These are phyloP conservation scores for Epistrophe eligans DNA, from an alignment of 2,888 invertebrate species.

Conservation along the genomic window DNA sequence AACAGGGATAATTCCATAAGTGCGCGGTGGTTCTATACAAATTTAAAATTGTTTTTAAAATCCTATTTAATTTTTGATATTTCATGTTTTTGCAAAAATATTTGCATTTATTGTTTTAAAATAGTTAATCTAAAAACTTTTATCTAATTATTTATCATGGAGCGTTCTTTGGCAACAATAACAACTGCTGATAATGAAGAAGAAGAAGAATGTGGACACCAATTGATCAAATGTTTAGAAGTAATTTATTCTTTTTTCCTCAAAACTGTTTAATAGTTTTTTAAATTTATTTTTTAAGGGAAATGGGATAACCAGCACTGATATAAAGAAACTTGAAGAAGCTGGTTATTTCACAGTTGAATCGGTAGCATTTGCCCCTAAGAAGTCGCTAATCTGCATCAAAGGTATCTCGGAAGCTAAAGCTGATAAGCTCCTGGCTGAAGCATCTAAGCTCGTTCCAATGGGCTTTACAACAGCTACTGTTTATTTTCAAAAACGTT, in stretches of 20 bases:
- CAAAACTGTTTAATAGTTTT: not conserved
- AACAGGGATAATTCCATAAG: not conserved
- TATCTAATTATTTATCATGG: slow-evolving; percentile 52
- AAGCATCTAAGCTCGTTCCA: slow-evolving; percentile 96
- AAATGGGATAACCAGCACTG: slow-evolving; percentile 94
- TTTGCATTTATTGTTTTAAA: not conserved
- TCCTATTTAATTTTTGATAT: no score
- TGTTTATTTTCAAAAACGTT: slow-evolving; percentile 96
- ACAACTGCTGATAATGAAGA: slow-evolving; percentile 85
- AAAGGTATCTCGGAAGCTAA: slow-evolving; percentile 99
- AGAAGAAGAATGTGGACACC: slow-evolving; percentile 88
- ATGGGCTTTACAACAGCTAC: slow-evolving; percentile 99
- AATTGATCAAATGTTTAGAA: slow-evolving; percentile 89
- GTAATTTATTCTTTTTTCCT: slow-evolving; percentile 83
- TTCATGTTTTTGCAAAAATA: not conserved
- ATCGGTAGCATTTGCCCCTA: slow-evolving; percentile 96
- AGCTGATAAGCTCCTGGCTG: slow-evolving; percentile 95
- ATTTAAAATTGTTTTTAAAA: slow-evolving; percentile 46
- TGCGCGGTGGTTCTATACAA: slow-evolving; percentile 51
- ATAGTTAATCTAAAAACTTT: not conserved
- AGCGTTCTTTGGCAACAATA: slow-evolving; percentile 83
- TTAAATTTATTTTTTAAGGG: slow-evolving; percentile 86
- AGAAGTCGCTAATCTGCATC: slow-evolving; percentile 93
- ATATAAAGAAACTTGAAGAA: slow-evolving; percentile 96
- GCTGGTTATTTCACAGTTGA: slow-evolving; percentile 98